phyloP scores from a whole-genome alignment of 2,113 vertebrate genomes.

The Neoarius graeffei region DNA sequence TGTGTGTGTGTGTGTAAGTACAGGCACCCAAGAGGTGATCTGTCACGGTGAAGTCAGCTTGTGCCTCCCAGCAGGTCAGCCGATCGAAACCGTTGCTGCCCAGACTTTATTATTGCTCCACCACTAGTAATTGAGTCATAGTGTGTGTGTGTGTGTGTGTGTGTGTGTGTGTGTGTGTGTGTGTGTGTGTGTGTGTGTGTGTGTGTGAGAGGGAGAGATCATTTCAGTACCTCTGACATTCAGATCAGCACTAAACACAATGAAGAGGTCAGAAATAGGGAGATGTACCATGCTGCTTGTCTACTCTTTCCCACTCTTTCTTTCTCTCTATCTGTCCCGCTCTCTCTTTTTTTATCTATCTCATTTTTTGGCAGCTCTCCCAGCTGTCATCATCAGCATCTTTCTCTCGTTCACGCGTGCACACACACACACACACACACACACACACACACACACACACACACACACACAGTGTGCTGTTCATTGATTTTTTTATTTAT shows the following conservation, averaged over 20 bases:
- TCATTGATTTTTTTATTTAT: slow-evolving; percentile 80
- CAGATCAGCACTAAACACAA: slow-evolving; percentile 49
- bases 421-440: slow-evolving; percentile 44
- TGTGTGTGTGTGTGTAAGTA: slow-evolving; percentile 24
- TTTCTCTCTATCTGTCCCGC: not conserved
- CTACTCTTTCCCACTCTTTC: not conserved
- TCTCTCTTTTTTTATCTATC: not conserved
- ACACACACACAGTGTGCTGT: slow-evolving; percentile 59
- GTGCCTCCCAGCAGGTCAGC: slow-evolving; percentile 76
- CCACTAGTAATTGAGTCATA: slow-evolving; percentile 81
- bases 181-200: slow-evolving; percentile 33
- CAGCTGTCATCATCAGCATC: slow-evolving; percentile 17
- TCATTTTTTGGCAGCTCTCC: slow-evolving; percentile 39
- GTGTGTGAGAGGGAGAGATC: slow-evolving; percentile 62
- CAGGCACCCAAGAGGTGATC: slow-evolving; percentile 71
- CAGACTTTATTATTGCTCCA: slow-evolving; percentile 83
- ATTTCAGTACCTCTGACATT: slow-evolving; percentile 57
- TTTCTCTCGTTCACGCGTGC: slow-evolving; percentile 14
- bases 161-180: slow-evolving; percentile 25
- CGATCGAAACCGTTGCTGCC: slow-evolving; percentile 76
- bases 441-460: slow-evolving; percentile 42
- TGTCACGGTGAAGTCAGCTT: slow-evolving; percentile 79
- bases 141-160: slow-evolving; percentile 40
- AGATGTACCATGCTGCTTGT: slow-evolving; percentile 7
- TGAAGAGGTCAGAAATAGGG: slow-evolving; percentile 51